phyloP scores from a whole-genome alignment of 2,113 vertebrate species.

The Myotis lucifugus region DNA sequence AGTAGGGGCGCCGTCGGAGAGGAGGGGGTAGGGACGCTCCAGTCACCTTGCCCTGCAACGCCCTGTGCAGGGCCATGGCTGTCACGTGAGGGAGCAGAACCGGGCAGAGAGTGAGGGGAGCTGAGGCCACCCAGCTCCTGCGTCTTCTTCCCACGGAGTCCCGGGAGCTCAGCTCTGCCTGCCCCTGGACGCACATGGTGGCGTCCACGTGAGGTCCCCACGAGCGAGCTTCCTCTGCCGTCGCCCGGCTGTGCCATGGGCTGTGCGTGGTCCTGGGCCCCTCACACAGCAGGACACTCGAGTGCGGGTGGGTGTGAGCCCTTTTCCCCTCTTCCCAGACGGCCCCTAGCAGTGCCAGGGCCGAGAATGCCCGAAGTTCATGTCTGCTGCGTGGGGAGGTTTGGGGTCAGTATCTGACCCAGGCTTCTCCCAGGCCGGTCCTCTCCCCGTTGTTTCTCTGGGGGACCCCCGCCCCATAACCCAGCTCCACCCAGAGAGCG shows the following conservation, averaged over 20 bases:
- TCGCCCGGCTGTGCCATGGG: accelerated
- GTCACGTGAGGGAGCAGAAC: too few species aligned
- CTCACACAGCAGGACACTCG: accelerated
- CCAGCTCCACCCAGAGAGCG: too few species aligned
- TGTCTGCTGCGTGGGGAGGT: not conserved
- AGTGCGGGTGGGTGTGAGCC: accelerated
- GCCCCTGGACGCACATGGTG: too few species aligned
- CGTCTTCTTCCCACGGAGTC: too few species aligned
- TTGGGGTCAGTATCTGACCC: not conserved
- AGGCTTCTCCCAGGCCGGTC: accelerated
- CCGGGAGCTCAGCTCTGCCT: too few species aligned
- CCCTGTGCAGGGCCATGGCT: too few species aligned
- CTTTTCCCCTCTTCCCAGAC: not conserved
- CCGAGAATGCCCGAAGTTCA: not conserved
- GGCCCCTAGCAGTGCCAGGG: not conserved
- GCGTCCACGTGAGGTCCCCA: too few species aligned
- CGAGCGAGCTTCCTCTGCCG: not conserved
- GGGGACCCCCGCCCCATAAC: too few species aligned
- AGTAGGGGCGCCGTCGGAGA: too few species aligned
- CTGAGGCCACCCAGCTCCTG: too few species aligned
- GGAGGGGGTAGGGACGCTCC: accelerated
- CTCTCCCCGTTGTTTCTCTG: not conserved
- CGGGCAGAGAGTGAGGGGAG: too few species aligned
- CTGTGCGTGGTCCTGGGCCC: accelerated
- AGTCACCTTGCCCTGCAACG: too few species aligned